These are phyloP conservation scores for Crotalus horridus DNA, from an alignment of 2,113 vertebrate species.

Conservation along the genomic window DNA sequence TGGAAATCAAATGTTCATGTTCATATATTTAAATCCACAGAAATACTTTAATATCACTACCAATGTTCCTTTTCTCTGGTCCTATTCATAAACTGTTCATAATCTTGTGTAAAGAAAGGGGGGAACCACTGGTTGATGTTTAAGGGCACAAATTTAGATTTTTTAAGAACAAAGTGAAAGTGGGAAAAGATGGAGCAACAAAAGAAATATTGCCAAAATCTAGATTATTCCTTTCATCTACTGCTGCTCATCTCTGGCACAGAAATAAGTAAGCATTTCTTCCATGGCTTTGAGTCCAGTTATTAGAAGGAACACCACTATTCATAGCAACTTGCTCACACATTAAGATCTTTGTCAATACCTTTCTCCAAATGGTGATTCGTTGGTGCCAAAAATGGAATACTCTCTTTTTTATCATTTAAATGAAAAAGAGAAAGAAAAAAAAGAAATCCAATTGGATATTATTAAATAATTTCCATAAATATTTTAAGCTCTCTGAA, in stretches of 20 bases:
- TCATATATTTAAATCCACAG: background rate
- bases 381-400: background rate
- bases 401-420: background rate
- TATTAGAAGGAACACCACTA: background rate
- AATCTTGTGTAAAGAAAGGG: slow-evolving; percentile 13
- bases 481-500: background rate
- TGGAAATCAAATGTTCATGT: background rate
- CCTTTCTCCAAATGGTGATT: background rate
- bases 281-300: background rate
- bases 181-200: background rate
- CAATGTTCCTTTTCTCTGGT: background rate
- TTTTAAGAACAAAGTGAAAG: background rate
- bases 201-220: background rate
- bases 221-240: background rate
- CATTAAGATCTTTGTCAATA: background rate
- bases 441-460: background rate
- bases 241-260: background rate
- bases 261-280: slow-evolving; percentile 6
- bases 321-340: background rate
- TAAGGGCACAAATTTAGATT: slow-evolving; percentile 20
- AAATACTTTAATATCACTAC: background rate
- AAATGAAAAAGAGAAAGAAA: too few relatives aligned
- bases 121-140: background rate
- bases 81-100: background rate
- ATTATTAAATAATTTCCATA: background rate